Evolutionary conservation across 2,113 vertebrate species (phyloP), one percentile per base, ranked within the genome.

Genomic region (Otolemur garnettii): DNA sequence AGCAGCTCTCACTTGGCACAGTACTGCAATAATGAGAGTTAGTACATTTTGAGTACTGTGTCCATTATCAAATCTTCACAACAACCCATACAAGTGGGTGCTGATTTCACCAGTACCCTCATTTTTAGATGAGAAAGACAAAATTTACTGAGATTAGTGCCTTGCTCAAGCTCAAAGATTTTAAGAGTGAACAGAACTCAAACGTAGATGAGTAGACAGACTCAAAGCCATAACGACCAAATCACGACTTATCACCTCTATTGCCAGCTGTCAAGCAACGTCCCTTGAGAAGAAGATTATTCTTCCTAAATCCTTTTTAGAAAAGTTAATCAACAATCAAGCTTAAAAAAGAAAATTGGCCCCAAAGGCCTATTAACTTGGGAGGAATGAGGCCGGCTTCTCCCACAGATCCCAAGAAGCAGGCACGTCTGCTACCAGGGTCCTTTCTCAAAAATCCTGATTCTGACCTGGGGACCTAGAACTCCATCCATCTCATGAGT

Each of bases 111-210:
- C 4, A 81, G 45, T 53, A 79, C 18, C 59, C 59, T 75, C 35
- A 90, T 69, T 85, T 77, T 2, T 64, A 71, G 7, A 57, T 66
- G 28, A 79, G 24, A 86, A 89, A 96, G 89, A 11, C n/a, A 94
- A 80, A 5, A 35, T 19, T 64, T 94, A 38, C 1, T 62, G 66
- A 86, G 26, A 95, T 75, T 71, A 66, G n/a, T 57, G 69, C 64
- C 17, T 90, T 87, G 17, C 10, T 59, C 19, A 72, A 87, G 17
- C 53, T 84, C n/a, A 69, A 4, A 53, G n/a, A 80, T 85, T 90
- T 96, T 95, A 93, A 80, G 22, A 19, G 9, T 35, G 38, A 87
- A 42, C 3, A 71, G 15, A 26, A 35, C n/a, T 77, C 72, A 74
- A 55, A 78, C 22, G 78, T 14, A 92, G 18, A 22, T 17, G 11